Percentiles rank a stretch among this genome's conserved stretches.
These are phyloP conservation scores for Tricholaema leucomelas DNA, from an alignment of 2,113 vertebrate species.

Conservation along the genomic window DNA sequence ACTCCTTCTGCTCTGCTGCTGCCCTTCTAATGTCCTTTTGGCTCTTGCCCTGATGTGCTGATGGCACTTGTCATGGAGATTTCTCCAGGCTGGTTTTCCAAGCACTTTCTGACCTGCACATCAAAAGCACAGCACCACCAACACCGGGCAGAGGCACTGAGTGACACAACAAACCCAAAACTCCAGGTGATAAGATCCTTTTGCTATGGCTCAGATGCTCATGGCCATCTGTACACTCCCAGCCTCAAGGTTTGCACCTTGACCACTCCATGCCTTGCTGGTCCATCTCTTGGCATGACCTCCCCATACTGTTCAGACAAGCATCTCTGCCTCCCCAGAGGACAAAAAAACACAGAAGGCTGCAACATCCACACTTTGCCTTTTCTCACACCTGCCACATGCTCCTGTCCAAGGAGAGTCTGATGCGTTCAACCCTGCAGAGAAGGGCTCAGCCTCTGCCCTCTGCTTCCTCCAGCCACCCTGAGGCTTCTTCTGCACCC, in stretches of 20 bases:
- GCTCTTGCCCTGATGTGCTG: not conserved
- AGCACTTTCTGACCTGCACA: not conserved
- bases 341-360: not conserved
- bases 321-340: not conserved
- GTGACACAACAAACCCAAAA: rapidly evolving
- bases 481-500: not conserved
- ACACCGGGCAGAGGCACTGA: not conserved
- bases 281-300: not conserved
- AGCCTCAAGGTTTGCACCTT: rapidly evolving
- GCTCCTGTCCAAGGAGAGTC: not conserved
- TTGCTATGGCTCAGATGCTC: rapidly evolving
- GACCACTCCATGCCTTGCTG: rapidly evolving
- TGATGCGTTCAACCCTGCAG: too few relatives aligned
- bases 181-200: not conserved
- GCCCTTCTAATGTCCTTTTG: not conserved
- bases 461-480: not conserved
- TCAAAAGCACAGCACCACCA: not conserved
- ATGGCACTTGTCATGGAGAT: not conserved
- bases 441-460: not conserved
- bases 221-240: rapidly evolving
- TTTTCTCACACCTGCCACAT: not conserved
- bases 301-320: rapidly evolving
- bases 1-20: not conserved
- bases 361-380: not conserved
- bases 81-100: not conserved